Percentiles rank a stretch among this genome's conserved stretches.
Conservation (phyloP, 2,797 vertebrate genomes). For the Agapornis canus region DNA sequence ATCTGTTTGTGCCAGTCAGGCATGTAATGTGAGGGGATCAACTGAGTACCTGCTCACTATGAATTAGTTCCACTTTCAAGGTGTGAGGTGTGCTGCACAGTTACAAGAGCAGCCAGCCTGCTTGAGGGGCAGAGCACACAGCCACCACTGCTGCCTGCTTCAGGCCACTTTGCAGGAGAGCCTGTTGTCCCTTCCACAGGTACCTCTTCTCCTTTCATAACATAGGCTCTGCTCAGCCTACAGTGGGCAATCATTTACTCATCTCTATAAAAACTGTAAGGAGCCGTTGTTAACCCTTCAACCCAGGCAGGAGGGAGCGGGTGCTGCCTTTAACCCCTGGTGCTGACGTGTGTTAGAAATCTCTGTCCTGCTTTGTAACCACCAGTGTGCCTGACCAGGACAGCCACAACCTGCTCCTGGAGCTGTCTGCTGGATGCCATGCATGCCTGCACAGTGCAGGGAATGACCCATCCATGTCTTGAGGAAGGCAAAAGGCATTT, state of each 20-base stretch:
- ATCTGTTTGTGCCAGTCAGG: background rate
- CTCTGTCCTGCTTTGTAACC: background rate
- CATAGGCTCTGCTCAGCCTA: background rate
- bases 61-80: background rate
- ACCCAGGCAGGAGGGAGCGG: background rate
- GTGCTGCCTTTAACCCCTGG: background rate
- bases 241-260: slow-evolving; percentile 24
- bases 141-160: background rate
- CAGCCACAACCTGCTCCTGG: background rate
- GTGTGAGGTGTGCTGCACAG: background rate
- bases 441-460: accelerated
- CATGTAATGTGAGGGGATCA: background rate
- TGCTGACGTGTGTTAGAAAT: background rate
- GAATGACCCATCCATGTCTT: accelerated
- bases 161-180: background rate
- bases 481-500: background rate
- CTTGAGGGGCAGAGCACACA: background rate
- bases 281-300: slow-evolving; percentile 1
- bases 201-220: background rate
- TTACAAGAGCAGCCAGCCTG: background rate
- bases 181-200: background rate
- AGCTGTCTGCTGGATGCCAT: background rate
- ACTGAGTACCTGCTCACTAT: accelerated
- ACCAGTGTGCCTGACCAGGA: background rate
- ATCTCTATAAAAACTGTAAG: background rate